Conservation (phyloP, 2,888 invertebrate genomes). For the Ochlodes sylvanus region DNA sequence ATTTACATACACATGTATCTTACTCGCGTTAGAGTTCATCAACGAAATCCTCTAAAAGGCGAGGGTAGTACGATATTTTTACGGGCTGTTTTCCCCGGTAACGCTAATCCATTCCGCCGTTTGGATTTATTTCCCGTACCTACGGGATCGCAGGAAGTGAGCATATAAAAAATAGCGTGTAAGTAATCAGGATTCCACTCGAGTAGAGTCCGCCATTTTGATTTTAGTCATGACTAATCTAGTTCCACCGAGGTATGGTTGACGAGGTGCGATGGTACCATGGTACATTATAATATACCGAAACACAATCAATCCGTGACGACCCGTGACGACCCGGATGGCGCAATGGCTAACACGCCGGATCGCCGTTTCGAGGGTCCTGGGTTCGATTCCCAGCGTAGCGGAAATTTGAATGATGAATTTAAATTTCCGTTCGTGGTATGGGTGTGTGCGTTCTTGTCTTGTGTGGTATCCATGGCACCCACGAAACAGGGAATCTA, state of each 20-base stretch:
- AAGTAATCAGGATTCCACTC: slow-evolving; percentile 38
- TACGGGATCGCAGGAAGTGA: slow-evolving; percentile 34
- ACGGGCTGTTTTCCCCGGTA: slow-evolving; percentile 36
- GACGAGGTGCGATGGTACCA: neutral
- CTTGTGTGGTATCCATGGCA: too few relatives aligned
- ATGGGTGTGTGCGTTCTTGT: too few relatives aligned
- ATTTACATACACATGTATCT: slow-evolving; percentile 6
- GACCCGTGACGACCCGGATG: too few relatives aligned
- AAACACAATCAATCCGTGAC: too few relatives aligned
- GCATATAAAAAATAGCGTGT: slow-evolving; percentile 39
- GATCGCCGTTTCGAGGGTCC: too few relatives aligned
- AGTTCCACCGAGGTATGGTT: neutral
- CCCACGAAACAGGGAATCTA: too few relatives aligned
- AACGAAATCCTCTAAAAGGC: slow-evolving; percentile 44
- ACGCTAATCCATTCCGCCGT: slow-evolving; percentile 34
- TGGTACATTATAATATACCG: too few relatives aligned
- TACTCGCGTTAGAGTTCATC: slow-evolving; percentile 20
- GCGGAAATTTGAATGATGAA: too few relatives aligned
- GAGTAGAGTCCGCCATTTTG: slow-evolving; percentile 36
- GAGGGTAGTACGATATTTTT: slow-evolving; percentile 32
- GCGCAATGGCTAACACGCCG: too few relatives aligned
- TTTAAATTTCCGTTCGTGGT: too few relatives aligned
- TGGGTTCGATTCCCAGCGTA: too few relatives aligned
- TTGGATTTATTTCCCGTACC: slow-evolving; percentile 36
- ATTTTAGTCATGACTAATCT: slow-evolving; percentile 30